Conservation (phyloP, 2,797 vertebrate species). For the Menidia menidia region DNA sequence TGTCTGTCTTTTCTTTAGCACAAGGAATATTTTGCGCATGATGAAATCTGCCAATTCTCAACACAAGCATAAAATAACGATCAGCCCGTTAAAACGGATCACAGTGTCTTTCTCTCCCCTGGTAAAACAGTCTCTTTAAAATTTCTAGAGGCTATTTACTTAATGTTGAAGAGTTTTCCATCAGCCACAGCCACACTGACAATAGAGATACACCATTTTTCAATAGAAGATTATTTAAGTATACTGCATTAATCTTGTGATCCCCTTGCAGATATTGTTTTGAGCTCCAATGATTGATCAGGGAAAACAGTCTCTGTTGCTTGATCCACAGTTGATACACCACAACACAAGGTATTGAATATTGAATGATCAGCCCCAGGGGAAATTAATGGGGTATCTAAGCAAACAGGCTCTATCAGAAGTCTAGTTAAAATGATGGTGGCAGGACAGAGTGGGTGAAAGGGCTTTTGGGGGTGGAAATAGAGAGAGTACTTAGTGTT, state of each 20-base stretch:
- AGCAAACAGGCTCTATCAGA: slow-evolving; percentile 65
- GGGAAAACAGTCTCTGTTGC: slow-evolving; percentile 38
- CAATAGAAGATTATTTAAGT: slow-evolving; percentile 32
- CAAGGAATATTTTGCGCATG: slow-evolving; percentile 35
- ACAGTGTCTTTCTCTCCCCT: slow-evolving; percentile 28
- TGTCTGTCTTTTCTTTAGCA: slow-evolving; percentile 15
- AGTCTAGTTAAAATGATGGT: slow-evolving; percentile 66
- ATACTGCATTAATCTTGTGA: slow-evolving; percentile 37
- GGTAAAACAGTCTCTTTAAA: slow-evolving; percentile 5
- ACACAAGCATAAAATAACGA: slow-evolving; percentile 40
- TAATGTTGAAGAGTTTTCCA: slow-evolving; percentile 21
- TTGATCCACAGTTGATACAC: slow-evolving; percentile 60
- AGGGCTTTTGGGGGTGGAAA: slow-evolving; percentile 45
- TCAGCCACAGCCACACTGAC: neutral
- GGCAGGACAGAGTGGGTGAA: slow-evolving; percentile 46
- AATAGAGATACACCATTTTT: slow-evolving; percentile 7
- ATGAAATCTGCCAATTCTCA: slow-evolving; percentile 31
- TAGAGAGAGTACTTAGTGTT: slow-evolving; percentile 47
- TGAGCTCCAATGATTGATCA: slow-evolving; percentile 59
- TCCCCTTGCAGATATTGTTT: slow-evolving; percentile 40
- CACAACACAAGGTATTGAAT: slow-evolving; percentile 76
- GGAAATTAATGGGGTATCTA: slow-evolving; percentile 79
- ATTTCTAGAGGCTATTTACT: slow-evolving; percentile 25
- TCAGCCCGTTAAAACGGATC: slow-evolving; percentile 42
- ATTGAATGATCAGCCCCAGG: slow-evolving; percentile 77